phyloP scores from a whole-genome alignment of 2,888 invertebrate species.

The Dendrolimus houi region DNA sequence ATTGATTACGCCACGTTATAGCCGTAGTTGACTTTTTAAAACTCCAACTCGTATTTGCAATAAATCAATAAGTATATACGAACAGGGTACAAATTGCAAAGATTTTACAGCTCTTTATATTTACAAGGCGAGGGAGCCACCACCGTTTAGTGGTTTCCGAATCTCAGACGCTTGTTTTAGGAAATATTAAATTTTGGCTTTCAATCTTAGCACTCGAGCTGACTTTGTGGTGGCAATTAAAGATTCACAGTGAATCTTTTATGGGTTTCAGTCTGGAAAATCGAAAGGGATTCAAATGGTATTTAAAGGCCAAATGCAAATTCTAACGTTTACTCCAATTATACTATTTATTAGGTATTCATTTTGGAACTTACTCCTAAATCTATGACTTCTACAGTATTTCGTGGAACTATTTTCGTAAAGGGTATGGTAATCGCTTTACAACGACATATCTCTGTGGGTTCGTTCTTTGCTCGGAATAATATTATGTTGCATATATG shows the following conservation, averaged over 20 bases:
- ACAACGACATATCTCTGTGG: too few species aligned
- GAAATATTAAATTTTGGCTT: slow-evolving; percentile 51
- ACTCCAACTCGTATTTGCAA: slow-evolving; percentile 52
- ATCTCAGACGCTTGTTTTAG: slow-evolving; percentile 41
- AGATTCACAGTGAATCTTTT: not conserved
- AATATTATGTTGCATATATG: too few species aligned
- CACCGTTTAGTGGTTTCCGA: slow-evolving; percentile 46
- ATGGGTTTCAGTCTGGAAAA: not conserved
- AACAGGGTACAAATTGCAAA: slow-evolving; percentile 67
- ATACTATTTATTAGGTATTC: too few species aligned
- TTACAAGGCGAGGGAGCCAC: slow-evolving; percentile 34
- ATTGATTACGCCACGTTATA: slow-evolving; percentile 13
- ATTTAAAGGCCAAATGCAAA: too few species aligned
- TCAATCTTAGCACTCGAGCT: slow-evolving; percentile 22
- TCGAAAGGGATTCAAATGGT: too few species aligned
- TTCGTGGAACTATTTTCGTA: too few species aligned
- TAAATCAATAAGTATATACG: slow-evolving; percentile 72
- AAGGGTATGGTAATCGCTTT: too few species aligned
- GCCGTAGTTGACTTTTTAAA: slow-evolving; percentile 48
- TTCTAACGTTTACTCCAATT: too few species aligned
- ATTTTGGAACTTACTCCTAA: not conserved
- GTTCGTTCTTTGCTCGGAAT: too few species aligned
- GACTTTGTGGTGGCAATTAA: slow-evolving; percentile 12
- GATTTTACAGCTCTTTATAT: slow-evolving; percentile 65
- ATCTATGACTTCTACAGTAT: too few species aligned